Percentiles rank a stretch among this genome's conserved stretches.
Evolutionary conservation across 2,888 invertebrate genomes (phyloP).

Genomic region (Tetragonisca angustula): DNA sequence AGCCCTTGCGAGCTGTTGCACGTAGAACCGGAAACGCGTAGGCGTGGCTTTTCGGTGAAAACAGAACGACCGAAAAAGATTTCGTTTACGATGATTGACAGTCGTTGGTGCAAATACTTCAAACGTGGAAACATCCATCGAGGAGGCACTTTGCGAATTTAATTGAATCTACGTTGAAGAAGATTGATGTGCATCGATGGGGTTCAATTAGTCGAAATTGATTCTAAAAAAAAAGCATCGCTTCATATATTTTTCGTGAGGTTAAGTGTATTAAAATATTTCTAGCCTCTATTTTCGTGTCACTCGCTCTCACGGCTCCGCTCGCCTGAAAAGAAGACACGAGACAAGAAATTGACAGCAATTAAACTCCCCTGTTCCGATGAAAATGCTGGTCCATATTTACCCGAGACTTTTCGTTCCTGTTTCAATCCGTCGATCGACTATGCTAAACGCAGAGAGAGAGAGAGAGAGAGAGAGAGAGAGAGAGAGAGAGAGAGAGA

Average conservation of each 20-base stretch:
- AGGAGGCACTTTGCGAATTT: not conserved
- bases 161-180: not conserved
- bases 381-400: constrained; percentile 11
- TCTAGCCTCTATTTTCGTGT: no score
- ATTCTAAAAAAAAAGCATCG: no score
- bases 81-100: not conserved
- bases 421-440: not conserved
- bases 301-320: no score
- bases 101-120: not conserved
- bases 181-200: not conserved
- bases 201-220: not conserved
- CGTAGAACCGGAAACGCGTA: not conserved
- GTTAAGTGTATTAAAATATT: no score
- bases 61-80: not conserved
- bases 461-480: no score
- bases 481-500: no score
- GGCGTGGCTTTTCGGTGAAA: constrained; percentile 11
- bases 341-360: no score
- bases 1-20: not conserved
- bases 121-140: not conserved
- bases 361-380: constrained; percentile 4
- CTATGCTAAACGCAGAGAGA: not conserved
- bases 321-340: no score
- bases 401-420: not conserved
- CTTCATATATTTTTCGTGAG: no score